These are phyloP conservation scores for Ciconia nigra DNA, from an alignment of 2,797 vertebrate genomes.

Conservation along the genomic window DNA sequence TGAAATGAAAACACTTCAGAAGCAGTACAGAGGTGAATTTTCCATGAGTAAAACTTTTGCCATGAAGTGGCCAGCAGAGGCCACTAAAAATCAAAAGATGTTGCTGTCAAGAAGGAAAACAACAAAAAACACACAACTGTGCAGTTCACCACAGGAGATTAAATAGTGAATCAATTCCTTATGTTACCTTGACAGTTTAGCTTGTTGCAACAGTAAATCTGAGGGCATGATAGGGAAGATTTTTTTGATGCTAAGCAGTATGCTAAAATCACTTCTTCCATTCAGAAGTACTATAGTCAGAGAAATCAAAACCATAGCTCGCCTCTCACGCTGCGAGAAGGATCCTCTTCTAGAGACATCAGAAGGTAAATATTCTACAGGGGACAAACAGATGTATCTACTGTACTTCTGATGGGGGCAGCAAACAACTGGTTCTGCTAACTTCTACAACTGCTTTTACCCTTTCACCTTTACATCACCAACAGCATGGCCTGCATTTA, in stretches of 20 bases:
- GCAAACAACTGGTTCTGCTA: background rate
- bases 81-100: constrained; percentile 64
- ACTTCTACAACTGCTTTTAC: background rate
- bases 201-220: background rate
- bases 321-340: background rate
- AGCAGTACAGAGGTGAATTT: background rate
- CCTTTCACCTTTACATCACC: background rate
- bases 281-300: background rate
- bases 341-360: background rate
- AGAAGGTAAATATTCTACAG: background rate
- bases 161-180: constrained; percentile 36
- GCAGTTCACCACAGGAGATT: background rate
- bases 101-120: background rate
- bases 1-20: constrained; percentile 33
- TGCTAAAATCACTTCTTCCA: background rate
- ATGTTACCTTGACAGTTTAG: constrained; percentile 19
- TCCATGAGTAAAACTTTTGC: background rate
- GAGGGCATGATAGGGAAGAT: background rate
- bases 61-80: constrained; percentile 58
- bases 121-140: background rate
- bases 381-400: background rate
- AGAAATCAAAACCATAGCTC: background rate
- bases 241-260: background rate
- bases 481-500: background rate
- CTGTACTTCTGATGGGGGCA: background rate